A percentile compares a stretch with the other conserved stretches of the same genome.
Evolutionary conservation across 2,113 vertebrate species (phyloP).

Genomic region (Eupsittula cactorum): DNA sequence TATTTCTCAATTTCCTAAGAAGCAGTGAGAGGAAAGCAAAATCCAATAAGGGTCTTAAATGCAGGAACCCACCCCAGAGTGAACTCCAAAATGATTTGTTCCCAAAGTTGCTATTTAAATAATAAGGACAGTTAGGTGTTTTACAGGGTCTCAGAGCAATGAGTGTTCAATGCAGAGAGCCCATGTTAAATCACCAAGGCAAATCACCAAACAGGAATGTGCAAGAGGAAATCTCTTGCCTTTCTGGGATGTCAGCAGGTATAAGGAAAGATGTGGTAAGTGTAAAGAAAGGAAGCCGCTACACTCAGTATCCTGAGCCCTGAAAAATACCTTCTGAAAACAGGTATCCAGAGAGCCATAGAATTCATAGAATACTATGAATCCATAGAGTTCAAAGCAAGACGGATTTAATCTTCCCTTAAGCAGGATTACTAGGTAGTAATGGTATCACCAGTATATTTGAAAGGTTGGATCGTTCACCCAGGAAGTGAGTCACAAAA

Average conservation of each 20-base stretch:
- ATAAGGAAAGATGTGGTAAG: neutral
- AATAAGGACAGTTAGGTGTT: neutral
- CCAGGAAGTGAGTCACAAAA: neutral
- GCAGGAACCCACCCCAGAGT: accelerated
- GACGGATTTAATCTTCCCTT: neutral
- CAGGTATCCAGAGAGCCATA: neutral
- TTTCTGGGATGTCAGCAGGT: neutral
- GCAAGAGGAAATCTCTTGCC: neutral
- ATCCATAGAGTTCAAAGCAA: neutral
- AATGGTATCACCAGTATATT: neutral
- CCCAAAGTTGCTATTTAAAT: neutral
- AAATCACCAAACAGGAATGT: neutral
- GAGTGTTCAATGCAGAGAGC: neutral
- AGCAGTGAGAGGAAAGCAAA: neutral
- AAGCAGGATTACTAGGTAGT: neutral
- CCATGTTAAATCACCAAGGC: neutral
- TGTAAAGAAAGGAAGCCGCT: neutral
- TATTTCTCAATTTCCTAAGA: neutral
- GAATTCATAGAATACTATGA: neutral
- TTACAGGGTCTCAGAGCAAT: neutral
- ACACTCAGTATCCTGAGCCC: neutral
- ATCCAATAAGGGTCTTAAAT: neutral
- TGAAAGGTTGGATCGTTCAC: neutral
- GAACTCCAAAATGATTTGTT: neutral
- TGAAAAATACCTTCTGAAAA: neutral